Evolutionary conservation across 2,888 invertebrate species (phyloP).

Genomic region (Alcis repandata): DNA sequence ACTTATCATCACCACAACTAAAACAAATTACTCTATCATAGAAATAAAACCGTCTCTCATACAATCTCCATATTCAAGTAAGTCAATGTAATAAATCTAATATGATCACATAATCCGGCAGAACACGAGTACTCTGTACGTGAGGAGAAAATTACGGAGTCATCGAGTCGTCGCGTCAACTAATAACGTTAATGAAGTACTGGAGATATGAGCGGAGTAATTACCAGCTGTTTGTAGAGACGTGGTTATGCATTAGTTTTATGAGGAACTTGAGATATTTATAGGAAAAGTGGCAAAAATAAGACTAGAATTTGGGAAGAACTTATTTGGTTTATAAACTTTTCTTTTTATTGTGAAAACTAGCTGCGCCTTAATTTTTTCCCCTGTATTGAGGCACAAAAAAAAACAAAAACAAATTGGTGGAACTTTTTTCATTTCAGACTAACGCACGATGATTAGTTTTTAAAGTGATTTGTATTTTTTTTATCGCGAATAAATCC

Average conservation of each 20-base stretch:
- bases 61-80: constrained; percentile 7
- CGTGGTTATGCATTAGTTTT: too few relatives aligned
- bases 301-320: too few relatives aligned
- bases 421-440: too few relatives aligned
- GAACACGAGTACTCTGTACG: constrained; percentile 1
- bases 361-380: too few relatives aligned
- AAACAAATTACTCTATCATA: neutral
- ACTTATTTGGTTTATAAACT: too few relatives aligned
- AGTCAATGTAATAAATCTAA: constrained; percentile 22
- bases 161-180: constrained; percentile 13
- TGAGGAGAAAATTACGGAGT: constrained; percentile 16
- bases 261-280: neutral
- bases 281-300: neutral
- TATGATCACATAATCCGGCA: constrained; percentile 1
- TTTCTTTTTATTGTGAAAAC: too few relatives aligned
- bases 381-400: too few relatives aligned
- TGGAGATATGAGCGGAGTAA: constrained; percentile 19
- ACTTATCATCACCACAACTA: neutral
- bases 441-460: too few relatives aligned
- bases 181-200: constrained; percentile 28
- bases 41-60: neutral
- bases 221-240: constrained; percentile 16
- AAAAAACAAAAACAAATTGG: too few relatives aligned
- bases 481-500: too few relatives aligned
- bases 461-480: too few relatives aligned